Evolutionary conservation across 2,113 vertebrate genomes (phyloP), one percentile per base, ranked within the genome.

Genomic region (Ginglymostoma cirratum): DNA sequence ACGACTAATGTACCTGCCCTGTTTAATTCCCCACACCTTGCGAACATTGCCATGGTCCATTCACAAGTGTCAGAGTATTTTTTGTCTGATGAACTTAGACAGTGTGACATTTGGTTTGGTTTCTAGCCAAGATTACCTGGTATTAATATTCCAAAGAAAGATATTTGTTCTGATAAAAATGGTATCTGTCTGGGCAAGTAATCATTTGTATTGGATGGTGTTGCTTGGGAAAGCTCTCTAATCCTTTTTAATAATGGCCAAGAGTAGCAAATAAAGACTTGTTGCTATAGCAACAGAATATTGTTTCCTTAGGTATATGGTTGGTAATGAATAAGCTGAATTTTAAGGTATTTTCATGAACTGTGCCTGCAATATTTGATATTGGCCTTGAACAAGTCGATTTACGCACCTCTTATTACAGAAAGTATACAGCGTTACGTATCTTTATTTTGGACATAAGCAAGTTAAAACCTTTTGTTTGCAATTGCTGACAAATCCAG

Each of bases 211-310:
- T 72, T 45, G 67, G 23, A 72, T 52, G 17, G 69, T 72, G 94
- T 42, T 34, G 94, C 12, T 34, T 95, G 52, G 95, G 78, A 96
- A 96, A 19, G 96, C 80, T 34, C 24, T 72, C 80, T 90, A 0
- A 0, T 87, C 95, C 0, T 80, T 95, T 94, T 96, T 96, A 97
- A 97, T 97, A 97, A 97, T 97, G 96, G 96, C 97, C 97, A 96
- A 96, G 97, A 97, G 96, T 96, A 96, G 97, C 97, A 97, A 96
- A 86, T 97, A 96, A 96, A 97, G 61, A 86, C 87, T 96, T 94
- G 97, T 98, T 97, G 97, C 98, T 97, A 97, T 98, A 98, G 97
- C 97, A 97, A 98, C 97, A 95, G 96, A 96, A 96, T 76, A 95
- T 95, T 93, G 34, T 93, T 93, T 93, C 89, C 89, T 93, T 38